Percentiles rank a stretch among this genome's conserved stretches.
Conservation (phyloP, 2,888 invertebrate genomes). For the Hetaerina titia region DNA sequence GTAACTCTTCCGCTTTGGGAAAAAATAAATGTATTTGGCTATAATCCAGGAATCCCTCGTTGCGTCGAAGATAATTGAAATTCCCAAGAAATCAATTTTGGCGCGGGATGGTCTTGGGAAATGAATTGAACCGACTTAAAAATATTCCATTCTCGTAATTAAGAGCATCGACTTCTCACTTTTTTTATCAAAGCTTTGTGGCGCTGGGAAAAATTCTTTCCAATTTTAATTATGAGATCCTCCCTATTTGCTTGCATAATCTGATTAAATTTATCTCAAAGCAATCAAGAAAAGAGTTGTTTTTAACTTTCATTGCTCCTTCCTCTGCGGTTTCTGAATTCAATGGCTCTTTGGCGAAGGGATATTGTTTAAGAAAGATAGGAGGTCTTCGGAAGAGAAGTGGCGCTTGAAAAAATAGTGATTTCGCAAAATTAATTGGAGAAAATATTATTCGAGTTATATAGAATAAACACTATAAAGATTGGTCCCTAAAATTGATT, state of each 20-base stretch:
- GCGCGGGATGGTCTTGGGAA: neutral
- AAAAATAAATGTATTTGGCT: conserved; percentile 14
- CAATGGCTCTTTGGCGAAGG: no score
- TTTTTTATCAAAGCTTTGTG: neutral
- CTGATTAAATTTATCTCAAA: neutral
- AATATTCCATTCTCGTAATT: conserved; percentile 30
- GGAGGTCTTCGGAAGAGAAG: no score
- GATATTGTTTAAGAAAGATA: no score
- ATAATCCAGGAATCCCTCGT: neutral
- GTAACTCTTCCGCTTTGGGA: neutral
- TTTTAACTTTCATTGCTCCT: neutral
- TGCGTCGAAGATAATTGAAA: conserved; percentile 27
- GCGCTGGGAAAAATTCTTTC: neutral
- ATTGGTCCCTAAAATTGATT: no score
- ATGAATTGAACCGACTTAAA: conserved; percentile 18
- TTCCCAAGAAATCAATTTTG: conserved; percentile 27
- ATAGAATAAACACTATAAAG: no score
- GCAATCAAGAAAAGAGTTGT: neutral
- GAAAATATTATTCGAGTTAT: no score
- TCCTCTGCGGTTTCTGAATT: neutral
- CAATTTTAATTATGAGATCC: neutral
- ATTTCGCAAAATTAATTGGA: no score
- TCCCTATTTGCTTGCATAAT: neutral
- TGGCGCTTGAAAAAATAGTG: no score
- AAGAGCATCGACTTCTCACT: conserved; percentile 9